phyloP scores from a whole-genome alignment of 2,113 vertebrate genomes.

The Neolamprologus falcicula region DNA sequence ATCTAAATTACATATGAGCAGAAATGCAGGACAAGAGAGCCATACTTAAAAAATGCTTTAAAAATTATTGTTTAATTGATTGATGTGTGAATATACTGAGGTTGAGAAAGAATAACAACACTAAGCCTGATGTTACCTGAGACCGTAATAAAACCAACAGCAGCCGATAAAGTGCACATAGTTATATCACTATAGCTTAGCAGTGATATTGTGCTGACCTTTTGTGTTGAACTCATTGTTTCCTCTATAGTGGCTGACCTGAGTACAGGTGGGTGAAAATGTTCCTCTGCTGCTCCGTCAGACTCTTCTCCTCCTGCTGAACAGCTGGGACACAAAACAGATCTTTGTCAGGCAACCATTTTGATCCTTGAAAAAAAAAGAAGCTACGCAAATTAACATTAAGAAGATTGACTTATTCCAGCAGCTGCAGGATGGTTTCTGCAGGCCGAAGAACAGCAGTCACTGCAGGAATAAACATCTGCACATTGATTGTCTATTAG shows the following conservation, averaged over 20 bases:
- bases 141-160: background rate
- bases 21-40: background rate
- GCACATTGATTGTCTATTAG: background rate
- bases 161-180: background rate
- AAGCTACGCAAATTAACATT: background rate
- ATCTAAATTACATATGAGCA: background rate
- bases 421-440: background rate
- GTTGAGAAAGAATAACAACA: background rate
- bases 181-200: background rate
- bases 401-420: background rate
- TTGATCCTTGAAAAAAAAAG: background rate
- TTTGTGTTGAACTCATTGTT: accelerated
- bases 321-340: accelerated
- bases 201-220: background rate
- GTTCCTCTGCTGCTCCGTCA: background rate
- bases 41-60: background rate
- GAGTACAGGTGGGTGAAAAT: accelerated
- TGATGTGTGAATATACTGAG: background rate
- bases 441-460: background rate
- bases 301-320: background rate
- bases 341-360: accelerated
- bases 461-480: background rate
- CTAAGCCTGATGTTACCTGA: background rate
- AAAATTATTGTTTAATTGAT: background rate
- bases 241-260: accelerated